Base-by-base conservation (phyloP, 2,113 vertebrate species). In the Equus przewalskii region DNA sequence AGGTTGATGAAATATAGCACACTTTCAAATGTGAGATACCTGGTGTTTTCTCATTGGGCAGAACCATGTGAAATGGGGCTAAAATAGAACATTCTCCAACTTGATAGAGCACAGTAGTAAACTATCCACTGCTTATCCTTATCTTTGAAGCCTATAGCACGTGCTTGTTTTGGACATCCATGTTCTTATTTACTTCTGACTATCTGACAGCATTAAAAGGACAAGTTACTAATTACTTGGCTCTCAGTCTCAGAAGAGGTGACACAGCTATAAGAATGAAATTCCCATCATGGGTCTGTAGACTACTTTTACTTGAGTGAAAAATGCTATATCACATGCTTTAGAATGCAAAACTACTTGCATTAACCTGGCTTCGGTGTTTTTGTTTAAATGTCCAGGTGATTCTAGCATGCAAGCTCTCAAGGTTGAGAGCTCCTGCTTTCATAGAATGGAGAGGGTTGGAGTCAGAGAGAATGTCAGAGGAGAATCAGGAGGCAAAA, bases 11-110 rank as follows among this genome's bases (percentile, higher is more conserved):
- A 72, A 54, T 26, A 30, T 0, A 65, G 46, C 79, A 72, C 0
- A 95, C 91, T 69, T 60, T 95, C 10, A 78, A 28, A 30, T 97
- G 49, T 64, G 14, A 95, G 24, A 62, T 46, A 73, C 14, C 1
- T 21, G 87, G 46, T 19, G 56, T 62, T 46, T 49, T 91, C 18
- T 80, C 60, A 41, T 2, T 62, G 24, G 91, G 3, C 16, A 62
- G 33, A 72, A 22, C 11, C 14, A 3, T 26, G 26, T 54, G 62
- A 76, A 33, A 16, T 69, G 4, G 56, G 70, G 2, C 10, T 89
- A 41, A 84, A 79, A 56, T 1, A 94, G 70, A 81, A 28, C 2
- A 8, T 67, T 70, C 19, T 41, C 15, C 51, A 76, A 11, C 12
- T 67, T 70, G 49, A 33, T 46, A 75, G 85, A 75, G 4, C 3